Conservation (phyloP, 2,797 vertebrate species). For the Pantherophis vulpinus region DNA sequence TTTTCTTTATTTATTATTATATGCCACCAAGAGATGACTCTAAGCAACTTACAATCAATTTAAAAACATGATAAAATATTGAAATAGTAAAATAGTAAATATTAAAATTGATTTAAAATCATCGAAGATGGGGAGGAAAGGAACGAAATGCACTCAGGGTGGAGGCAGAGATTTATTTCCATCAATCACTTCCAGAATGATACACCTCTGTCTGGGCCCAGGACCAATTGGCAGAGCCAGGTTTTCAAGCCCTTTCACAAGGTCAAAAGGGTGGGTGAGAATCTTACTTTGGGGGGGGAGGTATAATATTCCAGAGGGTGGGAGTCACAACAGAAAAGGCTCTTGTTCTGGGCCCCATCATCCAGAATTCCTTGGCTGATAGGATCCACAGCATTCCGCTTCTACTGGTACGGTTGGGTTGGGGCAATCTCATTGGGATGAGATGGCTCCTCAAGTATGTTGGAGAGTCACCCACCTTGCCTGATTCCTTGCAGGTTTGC, state of each 20-base stretch:
- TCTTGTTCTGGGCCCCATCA: not conserved
- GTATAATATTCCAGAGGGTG: not conserved
- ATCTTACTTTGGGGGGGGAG: not conserved
- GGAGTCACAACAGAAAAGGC: not conserved
- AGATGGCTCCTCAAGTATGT: not conserved
- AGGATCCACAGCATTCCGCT: not conserved
- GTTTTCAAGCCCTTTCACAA: not conserved
- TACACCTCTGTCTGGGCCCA: fast-evolving
- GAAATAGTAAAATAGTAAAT: not conserved
- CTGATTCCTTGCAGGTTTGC: not conserved
- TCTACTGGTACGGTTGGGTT: not conserved
- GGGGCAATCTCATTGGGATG: not conserved
- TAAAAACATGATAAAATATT: not conserved
- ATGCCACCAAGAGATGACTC: not conserved
- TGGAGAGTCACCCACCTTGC: not conserved
- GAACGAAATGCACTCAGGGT: not conserved
- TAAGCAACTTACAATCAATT: not conserved
- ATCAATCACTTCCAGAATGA: not conserved
- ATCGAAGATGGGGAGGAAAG: not conserved
- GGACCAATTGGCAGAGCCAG: not conserved
- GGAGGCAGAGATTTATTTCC: not conserved
- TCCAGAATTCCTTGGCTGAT: not conserved
- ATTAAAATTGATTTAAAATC: not conserved
- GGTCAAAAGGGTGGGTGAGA: not conserved
- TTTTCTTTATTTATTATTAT: not conserved